These are phyloP conservation scores for Platynereis dumerilii DNA, from an alignment of 2,888 invertebrate genomes.

Conservation along the genomic window DNA sequence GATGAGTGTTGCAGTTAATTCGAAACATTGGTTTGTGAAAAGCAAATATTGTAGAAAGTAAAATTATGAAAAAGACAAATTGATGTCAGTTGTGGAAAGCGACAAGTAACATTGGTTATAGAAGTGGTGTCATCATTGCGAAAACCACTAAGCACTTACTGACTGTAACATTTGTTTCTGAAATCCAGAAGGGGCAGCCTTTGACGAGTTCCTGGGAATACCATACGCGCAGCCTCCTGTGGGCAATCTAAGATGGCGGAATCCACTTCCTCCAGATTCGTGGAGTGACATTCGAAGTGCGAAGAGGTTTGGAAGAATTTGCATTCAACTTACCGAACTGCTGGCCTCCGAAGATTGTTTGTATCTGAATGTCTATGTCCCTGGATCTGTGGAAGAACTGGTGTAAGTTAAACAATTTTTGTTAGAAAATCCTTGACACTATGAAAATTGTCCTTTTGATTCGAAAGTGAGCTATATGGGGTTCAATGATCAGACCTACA, in stretches of 20 bases:
- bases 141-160: too few species aligned
- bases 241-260: constrained; percentile 65
- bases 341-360: constrained; percentile 32
- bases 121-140: too few species aligned
- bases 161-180: neutral
- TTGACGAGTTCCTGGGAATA: constrained; percentile 56
- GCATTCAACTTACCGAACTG: constrained; percentile 26
- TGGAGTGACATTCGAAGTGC: constrained; percentile 66
- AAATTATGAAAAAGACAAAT: too few species aligned
- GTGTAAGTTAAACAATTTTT: constrained; percentile 3
- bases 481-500: too few species aligned
- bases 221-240: constrained; percentile 68
- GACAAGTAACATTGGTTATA: too few species aligned
- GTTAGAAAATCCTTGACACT: too few species aligned
- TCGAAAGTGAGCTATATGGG: too few species aligned
- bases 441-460: too few species aligned
- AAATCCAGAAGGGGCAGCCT: neutral
- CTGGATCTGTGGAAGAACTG: constrained; percentile 21
- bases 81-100: too few species aligned
- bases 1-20: too few species aligned
- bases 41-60: too few species aligned
- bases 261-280: constrained; percentile 47
- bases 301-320: constrained; percentile 22
- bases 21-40: too few species aligned
- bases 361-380: constrained; percentile 33